These are phyloP conservation scores for Stomatorhinus walkeri DNA, from an alignment of 2,797 vertebrate species.

Conservation along the genomic window DNA sequence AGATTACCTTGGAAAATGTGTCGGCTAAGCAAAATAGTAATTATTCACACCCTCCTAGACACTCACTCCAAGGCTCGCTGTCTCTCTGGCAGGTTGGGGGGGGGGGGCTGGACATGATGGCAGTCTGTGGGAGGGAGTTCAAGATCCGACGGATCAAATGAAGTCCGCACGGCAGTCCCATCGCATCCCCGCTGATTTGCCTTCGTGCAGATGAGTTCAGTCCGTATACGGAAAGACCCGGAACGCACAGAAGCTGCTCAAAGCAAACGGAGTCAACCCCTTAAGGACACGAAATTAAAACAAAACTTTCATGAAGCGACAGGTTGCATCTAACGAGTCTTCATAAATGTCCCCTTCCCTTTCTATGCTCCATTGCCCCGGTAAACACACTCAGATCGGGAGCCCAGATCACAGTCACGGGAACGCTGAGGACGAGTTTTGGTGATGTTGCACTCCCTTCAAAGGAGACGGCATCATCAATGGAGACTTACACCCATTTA, in stretches of 20 bases:
- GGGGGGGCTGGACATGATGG: neutral
- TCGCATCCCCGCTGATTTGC: neutral
- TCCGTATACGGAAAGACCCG: neutral
- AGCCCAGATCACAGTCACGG: neutral
- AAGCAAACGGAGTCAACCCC: neutral
- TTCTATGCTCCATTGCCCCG: neutral
- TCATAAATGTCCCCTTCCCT: neutral
- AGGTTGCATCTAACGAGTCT: neutral
- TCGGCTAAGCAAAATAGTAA: neutral
- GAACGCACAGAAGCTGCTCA: neutral
- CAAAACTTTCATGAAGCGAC: neutral
- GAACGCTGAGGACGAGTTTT: neutral
- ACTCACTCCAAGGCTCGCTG: neutral
- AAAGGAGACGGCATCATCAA: neutral
- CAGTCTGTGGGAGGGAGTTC: neutral
- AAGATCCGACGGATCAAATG: neutral
- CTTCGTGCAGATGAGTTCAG: neutral
- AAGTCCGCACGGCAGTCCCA: neutral
- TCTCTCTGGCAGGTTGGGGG: neutral
- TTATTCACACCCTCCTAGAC: neutral
- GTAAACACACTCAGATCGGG: neutral
- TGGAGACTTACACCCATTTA: neutral
- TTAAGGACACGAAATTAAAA: neutral
- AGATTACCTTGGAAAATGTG: neutral
- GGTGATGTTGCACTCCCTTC: neutral